A percentile compares a stretch with the other conserved stretches of the same genome.
These are phyloP conservation scores for Monopis laevigella DNA, from an alignment of 2,888 invertebrate species.

Conservation along the genomic window DNA sequence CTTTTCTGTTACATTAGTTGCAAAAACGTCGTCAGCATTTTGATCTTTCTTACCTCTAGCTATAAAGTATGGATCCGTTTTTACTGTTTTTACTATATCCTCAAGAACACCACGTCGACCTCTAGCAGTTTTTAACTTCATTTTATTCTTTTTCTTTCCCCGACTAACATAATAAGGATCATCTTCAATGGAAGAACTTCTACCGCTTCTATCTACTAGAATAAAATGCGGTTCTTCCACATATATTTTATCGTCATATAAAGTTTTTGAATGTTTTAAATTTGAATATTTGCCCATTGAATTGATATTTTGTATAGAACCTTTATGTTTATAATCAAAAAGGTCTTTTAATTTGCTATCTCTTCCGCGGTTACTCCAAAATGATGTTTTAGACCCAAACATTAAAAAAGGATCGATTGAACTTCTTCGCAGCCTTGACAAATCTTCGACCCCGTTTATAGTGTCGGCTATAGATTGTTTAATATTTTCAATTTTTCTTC, in stretches of 20 bases:
- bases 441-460: conserved; percentile 32
- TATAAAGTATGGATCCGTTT: conserved; percentile 60
- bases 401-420: conserved; percentile 14
- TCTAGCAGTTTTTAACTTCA: conserved; percentile 32
- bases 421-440: conserved; percentile 31
- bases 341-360: conserved; percentile 34
- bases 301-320: conserved; percentile 11
- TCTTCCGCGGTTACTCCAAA: conserved; percentile 36
- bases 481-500: conserved; percentile 27
- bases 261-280: conserved; percentile 24
- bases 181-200: conserved; percentile 42
- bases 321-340: conserved; percentile 23
- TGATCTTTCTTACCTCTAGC: conserved; percentile 59
- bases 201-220: conserved; percentile 51
- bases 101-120: conserved; percentile 44
- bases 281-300: conserved; percentile 22
- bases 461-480: conserved; percentile 33
- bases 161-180: conserved; percentile 51
- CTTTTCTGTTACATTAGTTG: conserved; percentile 25
- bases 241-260: conserved; percentile 47
- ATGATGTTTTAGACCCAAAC: conserved; percentile 22
- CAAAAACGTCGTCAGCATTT: conserved; percentile 21
- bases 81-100: conserved; percentile 53
- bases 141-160: conserved; percentile 39
- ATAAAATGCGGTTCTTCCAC: conserved; percentile 66